Evolutionary conservation across 2,888 invertebrate species (phyloP), one percentile per base, ranked within the genome.

Genomic region (Nomada fabriciana): DNA sequence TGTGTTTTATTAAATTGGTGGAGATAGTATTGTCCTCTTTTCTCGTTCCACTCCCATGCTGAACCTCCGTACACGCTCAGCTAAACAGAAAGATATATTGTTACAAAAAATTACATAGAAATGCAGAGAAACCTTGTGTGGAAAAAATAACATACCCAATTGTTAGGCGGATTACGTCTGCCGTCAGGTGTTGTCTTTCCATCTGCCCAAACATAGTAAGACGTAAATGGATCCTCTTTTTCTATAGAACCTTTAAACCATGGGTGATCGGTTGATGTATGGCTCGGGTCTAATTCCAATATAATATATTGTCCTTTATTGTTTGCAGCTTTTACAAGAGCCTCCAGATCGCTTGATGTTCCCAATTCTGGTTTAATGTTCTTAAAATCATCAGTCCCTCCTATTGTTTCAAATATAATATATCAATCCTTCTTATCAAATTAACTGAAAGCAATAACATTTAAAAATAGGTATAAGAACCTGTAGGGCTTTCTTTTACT

Each of bases 131-230:
- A 52, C 75, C 36, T 85, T 59, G 23, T 25, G 9, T 23, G 52
- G 47, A 73, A 5, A 72, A 29, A 18, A n/a, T 18, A 67, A 83
- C 94, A 94, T 90, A 97, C 96, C 97, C 97, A 98, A 91, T 97
- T 96, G 89, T 96, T 97, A 10, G 97, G 97, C 11, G 94, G 94
- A 11, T 91, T 91, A 20, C 92, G 93, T 0, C 84, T 89, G 13
- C 90, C 92, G 57, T 94, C 94, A 0, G 89, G 86, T 63, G 92
- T 93, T 43, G 92, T 92, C 69, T 89, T 92, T 1, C 94, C 94
- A 82, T 95, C 93, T 25, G 94, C 94, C 98, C 98, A 98, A 25
- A 98, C 95, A 92, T 98, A 98, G 92, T 97, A 98, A 88, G 97
- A 95, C 0, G 94, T 95, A 91, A 96, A 98, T 0, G 95, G 95